A percentile compares a stretch with the other conserved stretches of the same genome.
phyloP scores from a whole-genome alignment of 2,797 vertebrate species.

The Tarsius wallacei region DNA sequence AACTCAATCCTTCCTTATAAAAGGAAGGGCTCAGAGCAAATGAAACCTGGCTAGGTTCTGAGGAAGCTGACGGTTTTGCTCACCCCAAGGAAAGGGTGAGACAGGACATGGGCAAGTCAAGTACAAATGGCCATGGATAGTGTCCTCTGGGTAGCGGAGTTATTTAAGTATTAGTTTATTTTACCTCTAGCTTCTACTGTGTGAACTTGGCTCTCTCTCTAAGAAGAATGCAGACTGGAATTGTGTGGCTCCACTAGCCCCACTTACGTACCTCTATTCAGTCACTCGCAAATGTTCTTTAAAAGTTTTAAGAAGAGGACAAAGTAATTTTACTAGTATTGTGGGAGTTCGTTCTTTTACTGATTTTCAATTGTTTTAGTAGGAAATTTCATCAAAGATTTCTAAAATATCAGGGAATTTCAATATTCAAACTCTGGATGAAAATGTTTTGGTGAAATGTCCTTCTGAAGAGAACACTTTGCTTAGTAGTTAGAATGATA shows the following conservation, averaged over 20 bases:
- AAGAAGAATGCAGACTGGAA: neutral
- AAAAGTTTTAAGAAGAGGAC: neutral
- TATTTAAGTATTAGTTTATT: neutral
- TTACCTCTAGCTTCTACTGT: neutral
- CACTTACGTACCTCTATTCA: rapidly evolving
- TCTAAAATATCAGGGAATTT: neutral
- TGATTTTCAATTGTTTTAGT: neutral
- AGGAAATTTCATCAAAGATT: neutral
- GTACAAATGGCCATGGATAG: rapidly evolving
- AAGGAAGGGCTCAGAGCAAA: neutral
- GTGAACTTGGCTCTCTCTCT: neutral
- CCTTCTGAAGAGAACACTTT: neutral
- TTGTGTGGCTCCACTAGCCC: no score
- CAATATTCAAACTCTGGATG: neutral
- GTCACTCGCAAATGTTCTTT: neutral
- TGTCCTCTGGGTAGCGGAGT: neutral
- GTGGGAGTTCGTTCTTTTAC: neutral
- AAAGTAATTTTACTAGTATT: neutral
- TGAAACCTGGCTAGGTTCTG: rapidly evolving
- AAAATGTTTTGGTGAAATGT: neutral
- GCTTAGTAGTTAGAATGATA: neutral
- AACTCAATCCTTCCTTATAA: neutral
- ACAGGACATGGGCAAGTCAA: rapidly evolving
- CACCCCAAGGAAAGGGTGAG: rapidly evolving
- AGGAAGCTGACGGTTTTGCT: rapidly evolving